Base-by-base conservation (phyloP, 2,888 invertebrate species). In the Drosophila greeni region DNA sequence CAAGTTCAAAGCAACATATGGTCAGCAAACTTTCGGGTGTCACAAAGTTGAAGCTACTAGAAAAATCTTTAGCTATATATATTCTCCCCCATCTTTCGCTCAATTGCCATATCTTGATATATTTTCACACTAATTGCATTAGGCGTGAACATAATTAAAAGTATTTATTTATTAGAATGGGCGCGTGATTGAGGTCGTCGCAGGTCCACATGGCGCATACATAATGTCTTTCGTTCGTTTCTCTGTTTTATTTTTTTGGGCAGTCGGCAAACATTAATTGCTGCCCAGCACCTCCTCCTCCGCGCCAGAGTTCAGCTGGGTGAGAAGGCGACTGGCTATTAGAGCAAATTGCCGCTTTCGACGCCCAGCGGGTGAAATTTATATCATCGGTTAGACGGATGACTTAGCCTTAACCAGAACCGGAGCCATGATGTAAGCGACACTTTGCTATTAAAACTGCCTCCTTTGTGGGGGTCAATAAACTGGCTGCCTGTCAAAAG, bases 231-330 rank as follows among this genome's bases (percentile, higher is more conserved):
- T 40, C 14, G 40, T 18, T 57, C 53, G 45, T 31, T 70, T 67
- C 49, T 23, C 23, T 60, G 52, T 56, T 49, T 62, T 48, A 24
- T 18, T 69, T 47, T 47, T 72, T 48, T 51, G 48, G 58, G 58
- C 54, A 54, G 68, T 33, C 56, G 54, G 39, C 59, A 29, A 78
- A 43, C 56, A 67, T 79, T 79, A 84, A 84, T 78, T 84, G 82
- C 65, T 43, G n/a, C 16, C 29, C 42, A 40, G 14, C 1, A 36
- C n/a, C 34, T 11, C 45, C 53, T 16, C 33, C 53, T 14, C 29
- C 29, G 47, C 66, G 3, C 64, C 52, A 51, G 68, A 64, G 72
- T 70, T 62, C 75, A 75, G 64, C 57, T 60, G 79, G 74, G 71
- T 82, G 71, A 75, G 82, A 2, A 29, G 18, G 45, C 45, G 29